These are phyloP conservation scores for Plutomurus gul DNA, from an alignment of 1,140 invertebrate genomes.

Conservation along the genomic window DNA sequence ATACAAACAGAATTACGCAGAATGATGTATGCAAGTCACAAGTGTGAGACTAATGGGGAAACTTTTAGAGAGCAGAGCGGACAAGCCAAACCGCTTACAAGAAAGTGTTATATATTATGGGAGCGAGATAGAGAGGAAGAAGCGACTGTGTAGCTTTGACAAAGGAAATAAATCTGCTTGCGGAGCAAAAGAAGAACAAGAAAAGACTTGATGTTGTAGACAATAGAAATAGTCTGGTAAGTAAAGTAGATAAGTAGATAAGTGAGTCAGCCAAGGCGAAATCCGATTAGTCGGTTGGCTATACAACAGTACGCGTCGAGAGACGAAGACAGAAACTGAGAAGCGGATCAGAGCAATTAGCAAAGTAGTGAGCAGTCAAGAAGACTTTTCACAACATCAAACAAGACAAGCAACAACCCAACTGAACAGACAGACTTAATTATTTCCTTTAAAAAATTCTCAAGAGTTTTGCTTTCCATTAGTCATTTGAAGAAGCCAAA, in stretches of 20 bases:
- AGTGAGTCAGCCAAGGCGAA: constrained; percentile 13
- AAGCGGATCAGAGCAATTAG: constrained; percentile 20
- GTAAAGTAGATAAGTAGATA: constrained; percentile 22
- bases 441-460: constrained; percentile 30
- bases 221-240: constrained; percentile 1
- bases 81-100: constrained; percentile 26
- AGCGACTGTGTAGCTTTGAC: neutral
- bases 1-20: too few relatives aligned
- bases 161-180: constrained; percentile 26
- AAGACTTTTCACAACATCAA: constrained; percentile 3
- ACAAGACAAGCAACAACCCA: neutral
- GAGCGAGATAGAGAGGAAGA: neutral
- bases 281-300: constrained; percentile 20
- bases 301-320: neutral
- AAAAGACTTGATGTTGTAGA: neutral
- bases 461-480: constrained; percentile 27
- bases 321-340: neutral
- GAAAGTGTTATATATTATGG: neutral
- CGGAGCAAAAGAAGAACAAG: constrained; percentile 10
- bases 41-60: neutral
- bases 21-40: too few relatives aligned
- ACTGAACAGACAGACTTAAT: constrained; percentile 11
- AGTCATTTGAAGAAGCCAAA: constrained; percentile 28
- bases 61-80: neutral
- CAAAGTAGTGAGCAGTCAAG: constrained; percentile 21